Conservation (phyloP, 2,797 vertebrate genomes). For the Anolis apletophallus region DNA sequence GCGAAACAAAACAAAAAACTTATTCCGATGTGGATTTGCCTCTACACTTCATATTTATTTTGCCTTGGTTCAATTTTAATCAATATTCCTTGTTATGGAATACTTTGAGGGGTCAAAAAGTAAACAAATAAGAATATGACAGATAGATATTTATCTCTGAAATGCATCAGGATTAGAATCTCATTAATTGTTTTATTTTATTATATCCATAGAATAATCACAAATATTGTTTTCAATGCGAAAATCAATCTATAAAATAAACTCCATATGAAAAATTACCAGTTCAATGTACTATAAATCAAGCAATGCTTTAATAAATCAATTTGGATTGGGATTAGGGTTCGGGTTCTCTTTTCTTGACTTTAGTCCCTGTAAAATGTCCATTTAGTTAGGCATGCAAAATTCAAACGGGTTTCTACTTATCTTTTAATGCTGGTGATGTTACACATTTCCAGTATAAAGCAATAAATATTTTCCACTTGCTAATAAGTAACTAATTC, state of each 20-base stretch:
- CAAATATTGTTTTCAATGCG: neutral
- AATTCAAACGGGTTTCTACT: neutral
- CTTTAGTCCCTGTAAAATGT: neutral
- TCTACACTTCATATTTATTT: constrained; percentile 45
- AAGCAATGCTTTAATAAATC: neutral
- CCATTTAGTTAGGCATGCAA: neutral
- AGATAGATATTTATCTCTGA: neutral
- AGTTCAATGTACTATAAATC: neutral
- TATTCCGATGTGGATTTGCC: constrained; percentile 70
- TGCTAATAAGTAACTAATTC: neutral
- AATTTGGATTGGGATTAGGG: no score
- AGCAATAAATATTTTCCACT: neutral
- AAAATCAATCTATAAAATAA: neutral
- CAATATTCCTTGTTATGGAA: neutral
- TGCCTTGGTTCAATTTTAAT: neutral
- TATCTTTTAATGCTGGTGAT: neutral
- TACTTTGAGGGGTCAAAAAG: neutral
- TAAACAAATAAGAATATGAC: neutral
- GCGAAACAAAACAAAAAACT: constrained; percentile 61
- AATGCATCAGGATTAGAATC: neutral
- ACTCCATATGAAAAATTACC: neutral
- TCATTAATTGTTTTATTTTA: neutral
- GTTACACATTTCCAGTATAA: neutral
- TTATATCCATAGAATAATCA: neutral
- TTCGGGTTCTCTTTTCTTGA: neutral